phyloP scores from a whole-genome alignment of 1,140 invertebrate species.

The Plutomurus gul region DNA sequence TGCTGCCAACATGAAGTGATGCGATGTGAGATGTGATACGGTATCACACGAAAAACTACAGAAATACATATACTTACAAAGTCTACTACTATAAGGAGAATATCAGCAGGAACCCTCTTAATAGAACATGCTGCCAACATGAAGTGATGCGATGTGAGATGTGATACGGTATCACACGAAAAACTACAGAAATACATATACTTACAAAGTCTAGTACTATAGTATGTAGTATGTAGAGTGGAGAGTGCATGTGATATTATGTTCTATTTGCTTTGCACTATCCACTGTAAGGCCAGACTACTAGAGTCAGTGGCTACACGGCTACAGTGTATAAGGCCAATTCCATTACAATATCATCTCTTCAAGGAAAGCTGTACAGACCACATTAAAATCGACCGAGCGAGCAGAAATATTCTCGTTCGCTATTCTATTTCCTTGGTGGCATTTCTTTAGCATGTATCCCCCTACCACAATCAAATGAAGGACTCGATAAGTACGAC shows the following conservation, averaged over 20 bases:
- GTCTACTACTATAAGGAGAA: not conserved
- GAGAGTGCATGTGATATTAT: not conserved
- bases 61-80: too few species aligned
- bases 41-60: too few species aligned
- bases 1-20: not conserved
- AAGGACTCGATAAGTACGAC: not conserved
- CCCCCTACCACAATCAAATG: not conserved
- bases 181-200: too few species aligned
- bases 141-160: not conserved
- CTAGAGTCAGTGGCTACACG: not conserved
- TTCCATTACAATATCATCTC: not conserved
- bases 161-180: too few species aligned
- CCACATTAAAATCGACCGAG: not conserved
- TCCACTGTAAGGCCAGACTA: too few species aligned
- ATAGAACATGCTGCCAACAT: too few species aligned
- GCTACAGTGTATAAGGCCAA: not conserved
- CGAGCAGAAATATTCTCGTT: not conserved
- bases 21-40: not conserved
- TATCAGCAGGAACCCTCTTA: too few species aligned
- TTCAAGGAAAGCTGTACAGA: not conserved
- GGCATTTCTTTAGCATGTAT: too few species aligned
- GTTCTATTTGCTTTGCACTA: not conserved
- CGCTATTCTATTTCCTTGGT: not conserved
- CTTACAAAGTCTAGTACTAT: not conserved
- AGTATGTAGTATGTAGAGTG: not conserved